Evolutionary conservation across 1,140 invertebrate genomes (phyloP).

Genomic region (Pseudomyrmex concolor): DNA sequence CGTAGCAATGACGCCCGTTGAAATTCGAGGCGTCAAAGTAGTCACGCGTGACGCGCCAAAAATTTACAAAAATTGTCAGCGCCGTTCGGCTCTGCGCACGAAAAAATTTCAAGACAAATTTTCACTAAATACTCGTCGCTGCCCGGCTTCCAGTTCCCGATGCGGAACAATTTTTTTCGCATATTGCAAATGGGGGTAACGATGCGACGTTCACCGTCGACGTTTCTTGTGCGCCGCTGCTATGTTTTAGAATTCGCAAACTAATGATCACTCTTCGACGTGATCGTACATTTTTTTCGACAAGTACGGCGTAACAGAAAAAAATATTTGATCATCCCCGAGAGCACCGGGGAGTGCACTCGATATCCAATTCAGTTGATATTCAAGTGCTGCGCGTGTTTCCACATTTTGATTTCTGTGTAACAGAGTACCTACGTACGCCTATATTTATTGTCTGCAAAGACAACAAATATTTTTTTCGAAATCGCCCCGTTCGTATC

Average conservation of each 20-base stretch:
- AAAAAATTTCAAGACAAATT: conserved; percentile 59
- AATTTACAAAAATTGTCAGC: conserved; percentile 61
- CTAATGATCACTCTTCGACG: conserved; percentile 69
- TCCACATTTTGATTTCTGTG: conserved; percentile 75
- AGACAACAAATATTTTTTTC: conserved; percentile 73
- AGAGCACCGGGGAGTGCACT: conserved; percentile 67
- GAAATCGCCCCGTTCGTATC: conserved; percentile 70
- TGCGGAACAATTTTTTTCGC: conserved; percentile 28
- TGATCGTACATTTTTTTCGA: conserved; percentile 65
- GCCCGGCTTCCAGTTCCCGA: not conserved
- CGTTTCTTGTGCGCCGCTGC: conserved; percentile 42
- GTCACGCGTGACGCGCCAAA: conserved; percentile 60
- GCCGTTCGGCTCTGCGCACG: conserved; percentile 31
- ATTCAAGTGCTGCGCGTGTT: conserved; percentile 75
- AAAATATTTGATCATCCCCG: conserved; percentile 75
- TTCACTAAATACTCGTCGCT: conserved; percentile 48
- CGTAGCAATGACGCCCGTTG: conserved; percentile 56
- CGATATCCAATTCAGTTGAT: conserved; percentile 76
- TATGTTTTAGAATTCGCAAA: conserved; percentile 58
- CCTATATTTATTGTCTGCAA: conserved; percentile 71
- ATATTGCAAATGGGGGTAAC: conserved; percentile 13
- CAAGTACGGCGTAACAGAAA: conserved; percentile 65
- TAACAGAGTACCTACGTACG: conserved; percentile 64
- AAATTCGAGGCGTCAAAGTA: conserved; percentile 61
- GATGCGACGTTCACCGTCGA: not conserved